phyloP scores from a whole-genome alignment of 2,888 invertebrate species.

The Andrena camellia region DNA sequence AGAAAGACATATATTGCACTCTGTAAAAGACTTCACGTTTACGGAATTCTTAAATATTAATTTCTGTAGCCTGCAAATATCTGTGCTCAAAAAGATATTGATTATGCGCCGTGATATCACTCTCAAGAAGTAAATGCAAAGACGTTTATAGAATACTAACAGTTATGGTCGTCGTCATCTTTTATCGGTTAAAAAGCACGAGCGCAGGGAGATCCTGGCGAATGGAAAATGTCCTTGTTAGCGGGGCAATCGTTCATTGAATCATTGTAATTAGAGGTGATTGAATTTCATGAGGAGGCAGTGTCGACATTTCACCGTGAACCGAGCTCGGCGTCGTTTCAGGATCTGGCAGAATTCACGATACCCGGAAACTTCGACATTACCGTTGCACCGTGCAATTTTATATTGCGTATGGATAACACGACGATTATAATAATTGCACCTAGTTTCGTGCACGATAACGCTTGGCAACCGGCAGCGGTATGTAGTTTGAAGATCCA shows the following conservation, averaged over 20 bases:
- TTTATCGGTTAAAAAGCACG: conserved; percentile 11
- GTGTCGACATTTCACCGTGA: conserved; percentile 47
- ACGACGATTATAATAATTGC: conserved; percentile 36
- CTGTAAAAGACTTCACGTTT: not conserved
- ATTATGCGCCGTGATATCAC: not conserved
- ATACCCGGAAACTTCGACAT: conserved; percentile 41
- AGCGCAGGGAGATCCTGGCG: conserved; percentile 2
- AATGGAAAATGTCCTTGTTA: conserved; percentile 51
- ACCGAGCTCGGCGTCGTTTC: conserved; percentile 22
- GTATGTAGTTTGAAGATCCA: not conserved
- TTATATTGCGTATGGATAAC: conserved; percentile 40
- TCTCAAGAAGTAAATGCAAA: not conserved
- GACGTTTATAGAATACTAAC: not conserved
- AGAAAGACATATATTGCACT: not conserved
- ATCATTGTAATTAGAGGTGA: conserved; percentile 62
- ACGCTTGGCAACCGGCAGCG: not conserved
- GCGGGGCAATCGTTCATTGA: conserved; percentile 51
- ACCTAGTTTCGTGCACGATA: conserved; percentile 23
- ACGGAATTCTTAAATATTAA: not conserved
- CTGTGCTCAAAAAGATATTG: not conserved
- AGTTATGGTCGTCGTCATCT: conserved; percentile 1
- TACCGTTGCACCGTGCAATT: conserved; percentile 39
- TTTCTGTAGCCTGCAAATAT: not conserved
- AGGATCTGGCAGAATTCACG: conserved; percentile 46
- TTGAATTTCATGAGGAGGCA: conserved; percentile 67